phyloP scores from a whole-genome alignment of 2,888 invertebrate species.

The Drosophila nr. perissopoda region DNA sequence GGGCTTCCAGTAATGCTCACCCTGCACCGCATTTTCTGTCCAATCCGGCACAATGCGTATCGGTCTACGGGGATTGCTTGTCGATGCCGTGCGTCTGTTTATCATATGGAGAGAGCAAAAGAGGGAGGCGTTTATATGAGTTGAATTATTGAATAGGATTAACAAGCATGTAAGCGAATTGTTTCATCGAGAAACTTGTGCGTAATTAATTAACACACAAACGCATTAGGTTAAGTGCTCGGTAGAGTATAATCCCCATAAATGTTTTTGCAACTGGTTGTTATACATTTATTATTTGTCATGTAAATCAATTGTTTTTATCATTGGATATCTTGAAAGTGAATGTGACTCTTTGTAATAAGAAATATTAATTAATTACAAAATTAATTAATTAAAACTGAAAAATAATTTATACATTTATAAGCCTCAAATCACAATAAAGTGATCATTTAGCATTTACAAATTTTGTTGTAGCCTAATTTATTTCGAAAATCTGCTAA shows the following conservation, averaged over 20 bases:
- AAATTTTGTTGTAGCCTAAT: neutral
- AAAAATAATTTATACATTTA: neutral
- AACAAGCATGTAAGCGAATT: neutral
- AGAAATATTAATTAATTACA: neutral
- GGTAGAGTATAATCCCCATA: neutral
- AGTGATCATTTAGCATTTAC: neutral
- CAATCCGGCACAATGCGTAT: constrained; percentile 94
- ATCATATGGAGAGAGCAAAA: constrained; percentile 40
- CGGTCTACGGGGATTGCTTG: constrained; percentile 86
- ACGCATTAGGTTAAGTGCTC: neutral
- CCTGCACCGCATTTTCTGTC: constrained; percentile 94
- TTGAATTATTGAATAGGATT: constrained; percentile 3
- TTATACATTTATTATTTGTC: neutral
- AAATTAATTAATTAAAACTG: neutral
- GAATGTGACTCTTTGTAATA: neutral
- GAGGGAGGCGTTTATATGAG: neutral
- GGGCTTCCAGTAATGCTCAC: constrained; percentile 97
- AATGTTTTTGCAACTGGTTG: neutral
- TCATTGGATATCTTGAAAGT: neutral
- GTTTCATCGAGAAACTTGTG: neutral
- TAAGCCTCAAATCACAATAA: neutral
- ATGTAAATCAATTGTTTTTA: neutral
- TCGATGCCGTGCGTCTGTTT: constrained; percentile 85
- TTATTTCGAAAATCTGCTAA: neutral
- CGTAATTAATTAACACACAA: neutral